Conservation (phyloP, 2,113 vertebrate genomes). For the Donacobius atricapilla region DNA sequence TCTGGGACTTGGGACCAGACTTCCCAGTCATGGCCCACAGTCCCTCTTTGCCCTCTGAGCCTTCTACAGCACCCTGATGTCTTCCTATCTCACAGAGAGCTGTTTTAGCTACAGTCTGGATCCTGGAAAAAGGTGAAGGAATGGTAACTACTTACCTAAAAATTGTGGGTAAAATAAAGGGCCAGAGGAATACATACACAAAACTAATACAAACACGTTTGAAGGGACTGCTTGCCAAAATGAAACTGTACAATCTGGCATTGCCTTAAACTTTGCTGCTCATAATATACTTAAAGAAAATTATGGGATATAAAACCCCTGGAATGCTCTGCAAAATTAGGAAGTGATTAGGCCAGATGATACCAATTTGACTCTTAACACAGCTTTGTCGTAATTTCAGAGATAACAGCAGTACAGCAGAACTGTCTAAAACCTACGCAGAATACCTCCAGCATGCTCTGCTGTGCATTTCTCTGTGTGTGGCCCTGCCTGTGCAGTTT, state of each 20-base stretch:
- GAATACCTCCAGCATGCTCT: not conserved
- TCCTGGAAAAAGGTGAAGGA: not conserved
- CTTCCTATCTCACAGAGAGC: not conserved
- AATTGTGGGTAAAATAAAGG: not conserved
- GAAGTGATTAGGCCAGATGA: conserved; percentile 46
- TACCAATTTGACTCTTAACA: conserved; percentile 25
- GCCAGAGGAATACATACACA: not conserved
- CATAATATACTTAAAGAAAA: conserved; percentile 30
- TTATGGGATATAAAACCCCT: conserved; percentile 33
- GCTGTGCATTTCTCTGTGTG: not conserved
- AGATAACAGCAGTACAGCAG: not conserved
- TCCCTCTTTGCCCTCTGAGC: not conserved
- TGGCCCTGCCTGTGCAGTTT: not conserved
- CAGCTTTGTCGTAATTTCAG: not conserved
- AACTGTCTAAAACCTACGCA: not conserved
- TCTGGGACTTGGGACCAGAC: rapidly evolving
- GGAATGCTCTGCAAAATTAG: conserved; percentile 41
- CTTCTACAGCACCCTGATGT: not conserved
- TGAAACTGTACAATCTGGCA: not conserved
- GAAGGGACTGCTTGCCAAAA: not conserved
- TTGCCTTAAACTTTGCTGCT: not conserved
- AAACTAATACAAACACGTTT: not conserved
- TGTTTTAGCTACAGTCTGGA: not conserved
- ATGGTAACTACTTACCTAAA: not conserved
- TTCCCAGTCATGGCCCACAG: rapidly evolving